A percentile compares a stretch with the other conserved stretches of the same genome.
Conservation (phyloP, 2,113 vertebrate genomes). For the Alligator mississippiensis region DNA sequence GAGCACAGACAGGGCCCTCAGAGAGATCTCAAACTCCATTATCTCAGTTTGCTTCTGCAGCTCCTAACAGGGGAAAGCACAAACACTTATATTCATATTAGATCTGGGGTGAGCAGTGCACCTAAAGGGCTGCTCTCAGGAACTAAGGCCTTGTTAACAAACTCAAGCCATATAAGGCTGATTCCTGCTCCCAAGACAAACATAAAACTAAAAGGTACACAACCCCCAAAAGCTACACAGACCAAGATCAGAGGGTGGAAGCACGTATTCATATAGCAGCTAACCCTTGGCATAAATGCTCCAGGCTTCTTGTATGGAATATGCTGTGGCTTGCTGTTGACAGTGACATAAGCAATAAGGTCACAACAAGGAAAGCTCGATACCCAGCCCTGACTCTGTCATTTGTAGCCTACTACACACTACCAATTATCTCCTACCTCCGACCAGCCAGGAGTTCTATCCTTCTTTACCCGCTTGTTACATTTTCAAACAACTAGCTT, state of each 20-base stretch:
- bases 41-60: slow-evolving; percentile 83
- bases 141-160: slow-evolving; percentile 23
- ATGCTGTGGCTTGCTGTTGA: neutral
- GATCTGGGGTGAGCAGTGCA: slow-evolving; percentile 7
- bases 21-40: slow-evolving; percentile 92
- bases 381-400: neutral
- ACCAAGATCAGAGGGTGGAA: neutral
- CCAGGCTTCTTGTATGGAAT: neutral
- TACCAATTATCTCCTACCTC: no score
- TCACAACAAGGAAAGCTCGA: neutral
- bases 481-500: no score
- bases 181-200: neutral
- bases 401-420: no score
- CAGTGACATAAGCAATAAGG: neutral
- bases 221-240: neutral
- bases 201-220: neutral
- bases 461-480: no score
- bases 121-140: neutral
- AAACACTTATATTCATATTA: neutral
- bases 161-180: slow-evolving; percentile 5
- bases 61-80: slow-evolving; percentile 77
- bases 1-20: slow-evolving; percentile 92
- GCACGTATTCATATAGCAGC: neutral
- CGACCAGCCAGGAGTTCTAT: no score
- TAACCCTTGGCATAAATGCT: neutral